Conservation (phyloP, 53 echinoderm and acorn worm genomes). For the Holothuria scabra region DNA sequence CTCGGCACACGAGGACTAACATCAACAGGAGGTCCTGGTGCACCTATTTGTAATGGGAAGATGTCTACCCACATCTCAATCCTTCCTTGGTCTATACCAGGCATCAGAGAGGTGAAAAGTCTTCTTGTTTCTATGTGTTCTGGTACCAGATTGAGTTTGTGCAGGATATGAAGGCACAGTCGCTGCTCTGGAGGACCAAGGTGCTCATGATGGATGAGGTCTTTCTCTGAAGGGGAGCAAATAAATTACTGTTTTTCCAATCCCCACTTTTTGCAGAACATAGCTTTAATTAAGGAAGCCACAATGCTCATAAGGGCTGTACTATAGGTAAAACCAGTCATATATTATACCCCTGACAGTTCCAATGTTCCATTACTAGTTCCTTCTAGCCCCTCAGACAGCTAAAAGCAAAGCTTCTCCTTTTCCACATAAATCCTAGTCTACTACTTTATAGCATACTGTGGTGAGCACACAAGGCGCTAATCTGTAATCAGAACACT, state of each 20-base stretch:
- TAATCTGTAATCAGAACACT: no score
- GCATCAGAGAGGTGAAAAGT: conserved; percentile 89
- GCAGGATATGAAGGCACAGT: conserved; percentile 77
- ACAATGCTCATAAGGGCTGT: no score
- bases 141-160: conserved; percentile 60
- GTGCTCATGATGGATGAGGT: conserved; percentile 84
- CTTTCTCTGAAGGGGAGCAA: conserved; percentile 62
- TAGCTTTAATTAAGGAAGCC: no score
- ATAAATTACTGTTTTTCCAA: background rate
- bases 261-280: no score
- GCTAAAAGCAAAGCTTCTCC: no score
- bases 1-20: conserved; percentile 62
- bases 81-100: conserved; percentile 91
- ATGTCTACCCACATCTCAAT: conserved; percentile 98
- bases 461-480: no score
- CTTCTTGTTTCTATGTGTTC: conserved; percentile 92
- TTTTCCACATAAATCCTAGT: no score
- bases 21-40: conserved; percentile 79
- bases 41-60: conserved; percentile 69
- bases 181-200: conserved; percentile 90
- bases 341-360: no score
- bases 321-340: no score
- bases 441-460: no score
- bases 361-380: no score
- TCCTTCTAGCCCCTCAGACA: no score